phyloP scores from a whole-genome alignment of 2,888 invertebrate species.

The Epinotia demarniana region DNA sequence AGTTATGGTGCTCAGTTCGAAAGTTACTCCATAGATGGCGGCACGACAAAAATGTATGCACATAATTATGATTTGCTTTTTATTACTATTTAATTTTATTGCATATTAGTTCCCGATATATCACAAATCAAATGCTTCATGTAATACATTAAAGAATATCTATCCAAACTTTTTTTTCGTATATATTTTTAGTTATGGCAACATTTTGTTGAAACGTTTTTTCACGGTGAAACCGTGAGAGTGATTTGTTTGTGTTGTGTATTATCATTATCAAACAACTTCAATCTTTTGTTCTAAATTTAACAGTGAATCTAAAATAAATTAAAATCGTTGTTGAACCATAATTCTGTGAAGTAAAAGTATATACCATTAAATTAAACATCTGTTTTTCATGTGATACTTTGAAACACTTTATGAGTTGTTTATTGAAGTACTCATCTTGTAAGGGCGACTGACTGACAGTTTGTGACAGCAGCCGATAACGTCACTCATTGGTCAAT shows the following conservation, averaged over 20 bases:
- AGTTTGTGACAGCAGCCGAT: conserved; percentile 28
- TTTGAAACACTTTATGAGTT: not conserved
- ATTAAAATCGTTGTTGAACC: no score
- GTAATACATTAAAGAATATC: no score
- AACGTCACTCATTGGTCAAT: conserved; percentile 44
- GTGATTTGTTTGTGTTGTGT: not conserved
- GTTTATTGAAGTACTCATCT: not conserved
- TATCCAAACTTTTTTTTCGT: not conserved
- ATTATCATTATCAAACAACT: not conserved
- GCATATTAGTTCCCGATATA: no score
- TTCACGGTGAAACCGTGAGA: not conserved
- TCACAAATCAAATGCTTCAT: no score
- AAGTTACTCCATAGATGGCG: not conserved
- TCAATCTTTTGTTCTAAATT: not conserved
- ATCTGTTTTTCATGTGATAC: no score
- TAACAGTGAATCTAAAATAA: no score
- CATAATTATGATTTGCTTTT: not conserved
- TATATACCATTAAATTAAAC: not conserved
- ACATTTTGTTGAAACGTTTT: not conserved
- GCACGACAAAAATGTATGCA: not conserved
- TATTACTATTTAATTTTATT: not conserved
- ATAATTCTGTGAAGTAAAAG: not conserved
- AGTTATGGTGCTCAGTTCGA: not conserved
- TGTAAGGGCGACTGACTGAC: conserved; percentile 1
- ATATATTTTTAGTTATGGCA: conserved; percentile 1